phyloP scores from a whole-genome alignment of 2,888 invertebrate genomes.

The Dryomyza anilis region DNA sequence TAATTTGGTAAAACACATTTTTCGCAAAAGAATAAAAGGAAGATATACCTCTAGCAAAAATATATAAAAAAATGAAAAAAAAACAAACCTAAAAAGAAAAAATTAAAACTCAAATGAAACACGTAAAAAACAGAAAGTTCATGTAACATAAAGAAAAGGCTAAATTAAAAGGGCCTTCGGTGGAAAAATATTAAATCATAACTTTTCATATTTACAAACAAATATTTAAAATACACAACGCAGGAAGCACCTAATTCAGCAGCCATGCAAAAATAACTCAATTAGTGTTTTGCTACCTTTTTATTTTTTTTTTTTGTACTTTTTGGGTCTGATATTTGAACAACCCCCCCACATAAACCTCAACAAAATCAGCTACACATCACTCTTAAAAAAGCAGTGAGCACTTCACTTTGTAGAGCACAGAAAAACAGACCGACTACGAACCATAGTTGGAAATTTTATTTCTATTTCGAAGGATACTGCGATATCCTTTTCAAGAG shows the following conservation, averaged over 20 bases:
- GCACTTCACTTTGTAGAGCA: too few species aligned
- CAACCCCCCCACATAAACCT: too few species aligned
- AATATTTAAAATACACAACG: background rate
- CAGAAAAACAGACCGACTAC: too few species aligned
- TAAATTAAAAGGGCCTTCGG: background rate
- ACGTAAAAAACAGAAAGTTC: background rate
- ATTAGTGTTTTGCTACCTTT: slow-evolving; percentile 23
- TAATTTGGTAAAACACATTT: background rate
- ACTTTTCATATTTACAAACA: background rate
- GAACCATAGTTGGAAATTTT: too few species aligned
- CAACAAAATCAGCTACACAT: too few species aligned
- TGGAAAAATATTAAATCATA: background rate
- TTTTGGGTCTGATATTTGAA: too few species aligned
- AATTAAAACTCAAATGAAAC: background rate
- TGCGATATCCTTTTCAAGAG: too few species aligned
- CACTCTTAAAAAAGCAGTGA: too few species aligned
- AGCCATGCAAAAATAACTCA: slow-evolving; percentile 29
- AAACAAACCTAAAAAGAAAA: background rate
- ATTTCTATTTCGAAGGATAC: too few species aligned
- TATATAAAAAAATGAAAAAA: background rate
- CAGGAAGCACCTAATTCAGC: slow-evolving; percentile 6
- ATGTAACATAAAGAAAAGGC: background rate
- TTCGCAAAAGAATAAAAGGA: too few species aligned
- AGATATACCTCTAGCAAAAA: background rate
- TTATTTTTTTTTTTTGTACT: too few species aligned